A percentile compares a stretch with the other conserved stretches of the same genome.
These are phyloP conservation scores for Pseudotriccus pelzelni DNA, from an alignment of 2,797 vertebrate species.

Conservation along the genomic window DNA sequence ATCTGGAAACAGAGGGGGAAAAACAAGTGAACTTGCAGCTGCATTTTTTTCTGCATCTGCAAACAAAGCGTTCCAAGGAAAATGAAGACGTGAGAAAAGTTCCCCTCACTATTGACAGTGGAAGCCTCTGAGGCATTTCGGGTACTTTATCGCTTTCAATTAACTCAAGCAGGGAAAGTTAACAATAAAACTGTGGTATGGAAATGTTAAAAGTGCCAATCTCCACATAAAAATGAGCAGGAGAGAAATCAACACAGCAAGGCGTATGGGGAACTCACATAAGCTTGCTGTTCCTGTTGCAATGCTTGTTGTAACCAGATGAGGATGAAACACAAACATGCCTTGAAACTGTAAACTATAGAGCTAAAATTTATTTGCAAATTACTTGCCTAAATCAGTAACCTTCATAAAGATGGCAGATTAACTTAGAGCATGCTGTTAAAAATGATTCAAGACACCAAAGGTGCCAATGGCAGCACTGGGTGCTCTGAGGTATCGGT, in stretches of 20 bases:
- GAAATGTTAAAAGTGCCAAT: conserved; percentile 19
- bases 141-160: conserved; percentile 34
- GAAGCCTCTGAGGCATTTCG: conserved; percentile 37
- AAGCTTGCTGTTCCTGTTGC: not conserved
- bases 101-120: not conserved
- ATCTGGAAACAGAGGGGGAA: not conserved
- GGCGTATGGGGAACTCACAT: not conserved
- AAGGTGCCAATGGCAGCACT: not conserved
- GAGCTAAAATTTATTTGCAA: not conserved
- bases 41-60: not conserved
- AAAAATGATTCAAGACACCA: not conserved
- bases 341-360: not conserved
- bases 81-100: not conserved
- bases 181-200: conserved; percentile 9
- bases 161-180: conserved; percentile 22
- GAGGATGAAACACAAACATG: not conserved
- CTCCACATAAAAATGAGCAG: not conserved
- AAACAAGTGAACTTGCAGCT: not conserved
- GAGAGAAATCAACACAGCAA: not conserved
- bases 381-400: not conserved
- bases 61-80: not conserved
- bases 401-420: not conserved
- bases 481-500: too few relatives aligned
- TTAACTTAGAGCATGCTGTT: not conserved
- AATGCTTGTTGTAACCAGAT: not conserved